Evolutionary conservation across 2,797 vertebrate genomes (phyloP).

Genomic region (Coluber constrictor): DNA sequence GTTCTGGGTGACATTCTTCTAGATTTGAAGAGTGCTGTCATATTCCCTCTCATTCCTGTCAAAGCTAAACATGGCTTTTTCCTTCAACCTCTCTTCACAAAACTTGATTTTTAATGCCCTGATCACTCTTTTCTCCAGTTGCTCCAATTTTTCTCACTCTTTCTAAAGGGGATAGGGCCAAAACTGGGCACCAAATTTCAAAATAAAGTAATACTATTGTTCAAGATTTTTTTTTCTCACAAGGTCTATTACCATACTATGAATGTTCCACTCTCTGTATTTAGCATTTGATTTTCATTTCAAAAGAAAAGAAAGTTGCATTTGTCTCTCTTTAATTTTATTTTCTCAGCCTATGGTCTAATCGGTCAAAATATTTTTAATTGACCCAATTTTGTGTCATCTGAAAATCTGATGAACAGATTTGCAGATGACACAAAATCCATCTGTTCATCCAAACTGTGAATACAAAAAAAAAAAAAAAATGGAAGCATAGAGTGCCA

Average conservation of each 20-base stretch:
- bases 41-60: not conserved
- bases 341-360: not conserved
- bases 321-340: not conserved
- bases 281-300: not conserved
- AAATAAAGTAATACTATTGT: not conserved
- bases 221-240: not conserved
- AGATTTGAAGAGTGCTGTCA: not conserved
- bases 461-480: not conserved
- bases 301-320: not conserved
- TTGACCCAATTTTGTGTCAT: not conserved
- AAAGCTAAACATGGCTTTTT: not conserved
- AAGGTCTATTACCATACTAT: not conserved
- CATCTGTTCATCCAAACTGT: not conserved
- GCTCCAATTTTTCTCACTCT: not conserved
- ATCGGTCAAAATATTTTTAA: not conserved
- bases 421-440: not conserved
- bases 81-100: not conserved
- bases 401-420: not conserved
- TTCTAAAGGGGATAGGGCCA: not conserved
- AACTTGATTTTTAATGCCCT: not conserved
- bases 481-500: not conserved
- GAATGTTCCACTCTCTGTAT: not conserved
- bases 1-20: not conserved
- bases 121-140: not conserved
- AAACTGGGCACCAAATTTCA: not conserved